Base-by-base conservation (phyloP, 2,888 invertebrate genomes). In the Caenorhabditis sulstoni region DNA sequence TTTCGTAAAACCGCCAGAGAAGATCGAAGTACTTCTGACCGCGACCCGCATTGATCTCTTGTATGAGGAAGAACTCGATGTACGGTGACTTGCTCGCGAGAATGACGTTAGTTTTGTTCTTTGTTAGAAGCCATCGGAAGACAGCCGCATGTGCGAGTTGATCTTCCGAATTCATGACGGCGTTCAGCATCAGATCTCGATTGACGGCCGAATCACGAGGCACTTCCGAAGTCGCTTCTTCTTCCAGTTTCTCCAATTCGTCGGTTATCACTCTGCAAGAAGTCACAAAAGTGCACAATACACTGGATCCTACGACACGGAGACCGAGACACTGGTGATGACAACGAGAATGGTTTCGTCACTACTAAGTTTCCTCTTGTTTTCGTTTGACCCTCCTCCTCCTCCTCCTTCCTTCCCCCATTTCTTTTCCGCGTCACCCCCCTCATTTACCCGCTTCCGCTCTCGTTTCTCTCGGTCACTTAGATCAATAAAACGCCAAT, bases 1-100 rank as follows among this genome's bases (percentile, higher is more conserved):
- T 94, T 91, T 98, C 97, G 89, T 97, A 96, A 90, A 95, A 82
- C 62, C 81, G 96, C 97, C 98, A 98, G 68, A 98, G 92, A 82
- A 98, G 92, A 90, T 97, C 95, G 82, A 94, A 76, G 65, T 85
- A 89, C 22, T 81, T 83, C 12, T 82, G 78, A 44, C 82, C 86
- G n/a, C 86, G 83, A 12, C 87, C 87, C 5, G 80, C 64, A 35
- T 82, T 79, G 39, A 90, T 86, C 55, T 89, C 87, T 76, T 92
- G 90, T 70, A 91, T 93, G 52, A 96, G 92, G 91, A 94, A 96
- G 29, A 93, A 92, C 90, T 96, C 95, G 53, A 96, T 92, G 11
- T 94, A 94, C 1, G 94, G 92, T 47, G 92, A 92, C 81, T 91
- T 90, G 64, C 92, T 90, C 91, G 92, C 71, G 0, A 87, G 68